phyloP scores from a whole-genome alignment of 2,888 invertebrate species.

The Amphipyra tragopoginis region DNA sequence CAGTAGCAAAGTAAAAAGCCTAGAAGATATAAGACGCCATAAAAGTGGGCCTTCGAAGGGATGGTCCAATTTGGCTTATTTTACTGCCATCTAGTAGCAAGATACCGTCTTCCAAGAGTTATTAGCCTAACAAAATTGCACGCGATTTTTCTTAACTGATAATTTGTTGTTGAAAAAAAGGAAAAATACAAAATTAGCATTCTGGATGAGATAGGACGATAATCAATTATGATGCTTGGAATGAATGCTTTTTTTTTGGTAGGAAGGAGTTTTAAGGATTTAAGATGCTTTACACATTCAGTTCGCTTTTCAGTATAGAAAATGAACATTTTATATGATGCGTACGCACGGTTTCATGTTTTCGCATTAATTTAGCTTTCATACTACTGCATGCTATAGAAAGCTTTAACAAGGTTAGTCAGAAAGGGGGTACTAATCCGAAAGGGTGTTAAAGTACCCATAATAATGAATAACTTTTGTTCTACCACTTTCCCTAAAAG shows the following conservation, averaged over 20 bases:
- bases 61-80: slow-evolving; percentile 85
- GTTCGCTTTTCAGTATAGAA: no score
- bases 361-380: no score
- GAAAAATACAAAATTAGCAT: slow-evolving; percentile 54
- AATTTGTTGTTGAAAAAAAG: slow-evolving; percentile 63
- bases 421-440: no score
- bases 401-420: no score
- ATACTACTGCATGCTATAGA: no score
- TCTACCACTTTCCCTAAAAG: no score
- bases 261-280: no score
- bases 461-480: no score
- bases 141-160: slow-evolving; percentile 76
- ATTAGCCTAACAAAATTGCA: slow-evolving; percentile 80
- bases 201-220: slow-evolving; percentile 36
- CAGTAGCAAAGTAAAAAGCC: slow-evolving; percentile 67
- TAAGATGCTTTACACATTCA: no score
- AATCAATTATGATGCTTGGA: slow-evolving; percentile 46
- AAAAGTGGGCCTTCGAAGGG: slow-evolving; percentile 74
- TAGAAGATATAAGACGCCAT: slow-evolving; percentile 75
- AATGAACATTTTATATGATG: no score
- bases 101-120: slow-evolving; percentile 77
- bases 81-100: slow-evolving; percentile 80
- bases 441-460: no score
- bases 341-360: no score
- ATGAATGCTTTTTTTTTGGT: not conserved